Evolutionary conservation across 92 coral and sea anemone genomes (phyloP), one percentile per base, ranked within the genome.

Genomic region (Zoanthus gigantus): DNA sequence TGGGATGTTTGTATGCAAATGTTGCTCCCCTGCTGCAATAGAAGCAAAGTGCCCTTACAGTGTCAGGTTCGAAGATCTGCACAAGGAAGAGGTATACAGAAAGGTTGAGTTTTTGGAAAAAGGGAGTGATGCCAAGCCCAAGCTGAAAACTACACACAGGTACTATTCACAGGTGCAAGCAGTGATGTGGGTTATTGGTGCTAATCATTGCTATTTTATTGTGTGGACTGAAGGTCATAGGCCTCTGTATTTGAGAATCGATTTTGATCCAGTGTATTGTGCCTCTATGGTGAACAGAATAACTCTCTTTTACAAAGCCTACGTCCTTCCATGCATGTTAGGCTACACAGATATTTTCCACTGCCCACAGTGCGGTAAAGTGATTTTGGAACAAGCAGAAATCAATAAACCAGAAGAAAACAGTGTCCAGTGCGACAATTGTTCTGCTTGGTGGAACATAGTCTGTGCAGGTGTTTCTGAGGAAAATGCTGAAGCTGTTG

Each of bases 331-430:
- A 61, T 86, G 90, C 72, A 65, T 77, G 32, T 60, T 86, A 13
- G 90, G 90, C 16, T 86, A 31, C n/a, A 28, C 34, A 66, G 78
- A 74, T 71, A 66, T 44, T 63, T 87, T 77, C 30, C 73, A 72
- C 6, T 91, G 93, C 52, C 91, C 93, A 48, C 79, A 86, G 50
- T 81, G 90, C 61, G 77, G 53, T 52, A 88, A 88, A 32, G 91
- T 88, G 23, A 88, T 88, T 88, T 82, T 88, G 81, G 88, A 82
- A 57, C 73, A 71, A 74, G 23, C 87, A 16, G 91, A 88, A 61
- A 71, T 88, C 63, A 71, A 83, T 44, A 34, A 72, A 50, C n/a
- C 74, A 68, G 65, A 23, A 6, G 83, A 88, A 83, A 75, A 75
- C 73, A 83, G 82, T 79, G 85, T 79, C 50, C 48, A 34, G 13